Evolutionary conservation across 2,113 vertebrate species (phyloP).

Genomic region (Garra rufa): DNA sequence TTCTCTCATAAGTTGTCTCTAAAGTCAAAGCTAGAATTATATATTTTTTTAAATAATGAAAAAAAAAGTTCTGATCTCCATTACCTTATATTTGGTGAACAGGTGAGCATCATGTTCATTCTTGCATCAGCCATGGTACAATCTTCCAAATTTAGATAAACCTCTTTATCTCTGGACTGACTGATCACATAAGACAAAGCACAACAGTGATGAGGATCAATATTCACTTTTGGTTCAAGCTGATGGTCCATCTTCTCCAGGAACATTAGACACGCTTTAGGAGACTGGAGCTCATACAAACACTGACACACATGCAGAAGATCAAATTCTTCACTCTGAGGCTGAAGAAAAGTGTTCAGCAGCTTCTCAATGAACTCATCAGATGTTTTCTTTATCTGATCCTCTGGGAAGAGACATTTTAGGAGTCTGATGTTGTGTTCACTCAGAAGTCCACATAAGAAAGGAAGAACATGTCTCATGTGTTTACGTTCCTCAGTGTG

Average conservation of each 20-base stretch:
- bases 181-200: constrained; percentile 54
- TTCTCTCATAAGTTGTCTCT: no score
- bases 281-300: constrained; percentile 55
- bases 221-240: constrained; percentile 29
- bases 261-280: constrained; percentile 41
- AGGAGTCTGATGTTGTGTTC: constrained; percentile 35
- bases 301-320: constrained; percentile 55
- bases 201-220: constrained; percentile 59
- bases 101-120: constrained; percentile 43
- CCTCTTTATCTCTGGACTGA: constrained; percentile 41
- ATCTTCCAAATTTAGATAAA: constrained; percentile 44
- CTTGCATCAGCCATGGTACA: constrained; percentile 17
- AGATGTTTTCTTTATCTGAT: constrained; percentile 33
- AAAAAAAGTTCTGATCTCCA: no score
- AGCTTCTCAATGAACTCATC: constrained; percentile 23
- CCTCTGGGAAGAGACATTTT: constrained; percentile 40
- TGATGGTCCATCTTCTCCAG: constrained; percentile 43
- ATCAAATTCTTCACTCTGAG: background rate
- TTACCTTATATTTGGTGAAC: constrained; percentile 11
- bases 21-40: no score
- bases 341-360: constrained; percentile 23
- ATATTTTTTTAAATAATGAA: no score
- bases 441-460: constrained; percentile 53
- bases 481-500: constrained; percentile 48
- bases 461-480: constrained; percentile 52